Evolutionary conservation across 2,888 invertebrate species (phyloP).

Genomic region (Drosophila colorata): DNA sequence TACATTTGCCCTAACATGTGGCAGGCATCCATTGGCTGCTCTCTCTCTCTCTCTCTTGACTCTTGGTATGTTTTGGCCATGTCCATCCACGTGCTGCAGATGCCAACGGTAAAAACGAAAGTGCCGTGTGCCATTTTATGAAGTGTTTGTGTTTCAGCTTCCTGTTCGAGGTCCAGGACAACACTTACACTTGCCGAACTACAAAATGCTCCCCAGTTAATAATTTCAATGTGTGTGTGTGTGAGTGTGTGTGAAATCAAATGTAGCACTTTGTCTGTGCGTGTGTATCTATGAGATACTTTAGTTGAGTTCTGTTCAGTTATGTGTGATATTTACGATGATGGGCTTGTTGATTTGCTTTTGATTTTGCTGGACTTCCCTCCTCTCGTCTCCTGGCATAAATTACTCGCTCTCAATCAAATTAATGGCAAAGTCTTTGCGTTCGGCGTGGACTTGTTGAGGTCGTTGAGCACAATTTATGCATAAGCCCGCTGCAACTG

Average conservation of each 20-base stretch:
- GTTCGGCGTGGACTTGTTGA: conserved; percentile 17
- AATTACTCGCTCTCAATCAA: conserved; percentile 59
- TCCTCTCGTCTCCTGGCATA: conserved; percentile 22
- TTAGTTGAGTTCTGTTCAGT: conserved; percentile 16
- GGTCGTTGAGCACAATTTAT: conserved; percentile 52
- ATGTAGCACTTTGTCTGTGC: conserved; percentile 49
- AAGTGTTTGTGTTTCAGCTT: conserved; percentile 68
- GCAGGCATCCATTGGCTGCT: conserved; percentile 13
- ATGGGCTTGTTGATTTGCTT: conserved; percentile 32
- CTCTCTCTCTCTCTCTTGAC: not conserved
- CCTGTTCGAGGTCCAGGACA: conserved; percentile 43
- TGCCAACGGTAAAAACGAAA: conserved; percentile 73
- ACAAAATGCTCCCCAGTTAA: conserved; percentile 84
- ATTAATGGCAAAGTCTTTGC: conserved; percentile 38
- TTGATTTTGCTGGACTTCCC: conserved; percentile 7
- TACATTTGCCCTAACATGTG: conserved; percentile 26
- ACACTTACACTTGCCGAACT: conserved; percentile 70
- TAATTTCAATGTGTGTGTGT: conserved; percentile 74
- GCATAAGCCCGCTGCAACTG: conserved; percentile 48
- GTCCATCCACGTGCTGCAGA: conserved; percentile 63
- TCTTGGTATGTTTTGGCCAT: not conserved
- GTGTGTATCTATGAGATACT: conserved; percentile 48
- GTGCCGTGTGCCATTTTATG: conserved; percentile 80
- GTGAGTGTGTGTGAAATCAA: conserved; percentile 68
- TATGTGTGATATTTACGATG: conserved; percentile 12